Percentiles rank a stretch among this genome's conserved stretches.
These are phyloP conservation scores for Drosophila lowei DNA, from an alignment of 1,140 invertebrate species.

Conservation along the genomic window DNA sequence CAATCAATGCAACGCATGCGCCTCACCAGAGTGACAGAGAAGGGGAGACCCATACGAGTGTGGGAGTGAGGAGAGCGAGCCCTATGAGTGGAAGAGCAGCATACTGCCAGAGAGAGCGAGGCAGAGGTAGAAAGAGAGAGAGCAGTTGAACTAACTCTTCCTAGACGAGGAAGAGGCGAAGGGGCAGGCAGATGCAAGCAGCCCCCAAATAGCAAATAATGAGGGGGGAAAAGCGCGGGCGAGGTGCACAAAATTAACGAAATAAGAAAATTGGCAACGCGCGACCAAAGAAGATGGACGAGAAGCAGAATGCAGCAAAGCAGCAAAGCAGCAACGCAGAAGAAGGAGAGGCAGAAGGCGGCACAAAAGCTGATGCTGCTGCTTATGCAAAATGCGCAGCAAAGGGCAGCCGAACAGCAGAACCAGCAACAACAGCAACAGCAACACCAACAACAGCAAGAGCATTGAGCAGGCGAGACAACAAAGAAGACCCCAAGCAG, in stretches of 20 bases:
- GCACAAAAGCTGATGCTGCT: conserved; percentile 42
- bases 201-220: conserved; percentile 62
- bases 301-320: conserved; percentile 2
- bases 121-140: conserved; percentile 19
- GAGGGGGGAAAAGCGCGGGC: conserved; percentile 25
- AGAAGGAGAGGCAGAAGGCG: conserved; percentile 25
- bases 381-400: conserved; percentile 63
- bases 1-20: conserved; percentile 74
- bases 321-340: background rate
- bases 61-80: conserved; percentile 2
- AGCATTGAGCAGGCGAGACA: conserved; percentile 60
- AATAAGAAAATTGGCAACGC: conserved; percentile 60
- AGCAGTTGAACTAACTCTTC: conserved; percentile 49
- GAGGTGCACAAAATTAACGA: conserved; percentile 51
- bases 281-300: conserved; percentile 6
- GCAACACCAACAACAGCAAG: conserved; percentile 37
- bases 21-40: conserved; percentile 27
- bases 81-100: conserved; percentile 3
- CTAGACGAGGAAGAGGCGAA: conserved; percentile 9
- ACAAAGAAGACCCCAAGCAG: conserved; percentile 69
- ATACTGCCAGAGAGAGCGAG: conserved; percentile 3
- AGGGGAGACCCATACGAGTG: conserved; percentile 2
- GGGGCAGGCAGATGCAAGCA: conserved; percentile 52
- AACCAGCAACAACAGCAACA: conserved; percentile 37
- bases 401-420: conserved; percentile 38